These are phyloP conservation scores for Paedocypris sp. DNA, from an alignment of 2,113 vertebrate genomes.

Conservation along the genomic window DNA sequence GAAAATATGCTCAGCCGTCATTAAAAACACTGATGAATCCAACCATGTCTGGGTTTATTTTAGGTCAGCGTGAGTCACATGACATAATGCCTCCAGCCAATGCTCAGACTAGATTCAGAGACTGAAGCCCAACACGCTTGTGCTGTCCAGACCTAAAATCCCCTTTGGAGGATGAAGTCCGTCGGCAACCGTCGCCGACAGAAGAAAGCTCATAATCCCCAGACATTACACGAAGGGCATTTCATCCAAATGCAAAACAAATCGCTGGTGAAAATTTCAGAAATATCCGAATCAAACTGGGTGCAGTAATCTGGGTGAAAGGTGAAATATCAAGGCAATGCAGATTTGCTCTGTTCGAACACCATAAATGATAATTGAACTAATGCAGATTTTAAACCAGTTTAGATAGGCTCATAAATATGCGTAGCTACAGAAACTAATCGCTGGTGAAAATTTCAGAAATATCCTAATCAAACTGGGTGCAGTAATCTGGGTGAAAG, in stretches of 20 bases:
- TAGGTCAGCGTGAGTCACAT: slow-evolving; percentile 19
- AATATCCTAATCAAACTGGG: background rate
- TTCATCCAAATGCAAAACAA: slow-evolving; percentile 14
- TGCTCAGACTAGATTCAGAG: slow-evolving; percentile 11
- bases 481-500: slow-evolving; percentile 26
- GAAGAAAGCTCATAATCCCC: slow-evolving; percentile 24
- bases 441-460: slow-evolving; percentile 1
- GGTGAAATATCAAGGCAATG: background rate
- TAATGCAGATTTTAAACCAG: no score
- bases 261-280: slow-evolving; percentile 2
- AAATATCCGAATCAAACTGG: background rate
- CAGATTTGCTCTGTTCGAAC: no score
- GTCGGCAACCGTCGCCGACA: background rate
- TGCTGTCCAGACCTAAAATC: slow-evolving; percentile 21
- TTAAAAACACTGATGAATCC: background rate
- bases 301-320: slow-evolving; percentile 26
- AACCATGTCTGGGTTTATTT: slow-evolving; percentile 6
- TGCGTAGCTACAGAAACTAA: no score
- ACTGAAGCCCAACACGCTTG: background rate
- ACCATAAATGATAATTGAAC: no score
- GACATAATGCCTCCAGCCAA: background rate
- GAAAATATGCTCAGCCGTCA: no score
- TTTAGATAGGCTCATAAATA: no score
- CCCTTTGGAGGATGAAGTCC: slow-evolving; percentile 16
- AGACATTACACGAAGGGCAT: slow-evolving; percentile 8